Evolutionary conservation across 2,888 invertebrate genomes (phyloP), one percentile per base, ranked within the genome.

Genomic region (Listrodromus nycthemerus): DNA sequence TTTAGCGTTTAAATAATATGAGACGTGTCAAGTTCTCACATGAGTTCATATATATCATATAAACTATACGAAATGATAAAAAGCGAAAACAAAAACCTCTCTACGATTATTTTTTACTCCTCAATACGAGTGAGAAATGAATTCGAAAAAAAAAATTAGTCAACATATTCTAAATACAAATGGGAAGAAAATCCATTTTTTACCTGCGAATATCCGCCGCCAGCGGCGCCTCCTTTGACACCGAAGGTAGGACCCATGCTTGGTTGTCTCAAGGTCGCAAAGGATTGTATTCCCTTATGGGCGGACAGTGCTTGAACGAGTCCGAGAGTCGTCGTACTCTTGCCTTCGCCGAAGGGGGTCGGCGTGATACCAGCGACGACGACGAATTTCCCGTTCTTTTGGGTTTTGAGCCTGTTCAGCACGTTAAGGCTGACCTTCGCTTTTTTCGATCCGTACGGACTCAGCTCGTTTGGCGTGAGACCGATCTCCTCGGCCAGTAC

Each of bases 231-330:
- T 70, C 98, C 98, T 95, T 99, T 99, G 79, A 99, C 98, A 13
- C 99, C 99, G 94, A 99, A 99, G 8, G 99, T 99, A 2, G 99
- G 99, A 2, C 99, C 99, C 94, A 99, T 99, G 69, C 99, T 99
- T 0, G 99, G 99, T 92, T 99, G 99, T 1, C 99, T 95, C 90
- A 99, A 95, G 90, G 98, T 98, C 1, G 98, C 99, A 92, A 99
- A 96, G 0, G 98, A 96, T 94, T 99, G 99, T 87, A 95, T 96
- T 3, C 96, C 95, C 87, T 96, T 96, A 90, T 98, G 98, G 0
- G 97, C 97, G 0, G 97, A 96, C 75, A 99, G 94, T 1, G 99
- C 99, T 94, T 99, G 99, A 4, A 97, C 97, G 86, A 99, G 94
- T 1, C 99, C 99, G 83, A 99, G 95, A 0, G 98, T 95, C 0